phyloP scores from a whole-genome alignment of 2,888 invertebrate species.

The Dione juno region DNA sequence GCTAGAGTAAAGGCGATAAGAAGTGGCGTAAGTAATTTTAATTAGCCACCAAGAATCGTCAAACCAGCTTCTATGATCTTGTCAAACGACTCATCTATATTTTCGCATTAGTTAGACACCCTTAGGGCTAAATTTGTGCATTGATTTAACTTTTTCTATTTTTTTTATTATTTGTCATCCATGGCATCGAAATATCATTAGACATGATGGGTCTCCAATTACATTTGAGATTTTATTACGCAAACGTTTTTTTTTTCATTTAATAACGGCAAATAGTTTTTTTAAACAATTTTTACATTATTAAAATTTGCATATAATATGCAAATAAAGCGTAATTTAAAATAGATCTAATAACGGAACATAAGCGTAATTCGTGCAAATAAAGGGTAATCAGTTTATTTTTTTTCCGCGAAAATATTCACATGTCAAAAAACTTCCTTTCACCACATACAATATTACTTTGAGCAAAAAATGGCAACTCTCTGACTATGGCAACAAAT shows the following conservation, averaged over 20 bases:
- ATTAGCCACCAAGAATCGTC: conserved; percentile 46
- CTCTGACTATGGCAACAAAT: conserved; percentile 40
- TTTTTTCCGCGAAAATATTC: conserved; percentile 1
- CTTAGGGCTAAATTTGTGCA: conserved; percentile 30
- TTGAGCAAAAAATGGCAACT: conserved; percentile 15
- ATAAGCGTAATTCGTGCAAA: conserved; percentile 12
- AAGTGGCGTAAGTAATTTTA: conserved; percentile 46
- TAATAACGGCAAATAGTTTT: conserved; percentile 22
- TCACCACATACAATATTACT: conserved; percentile 14
- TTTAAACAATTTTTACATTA: conserved; percentile 17
- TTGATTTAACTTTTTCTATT: conserved; percentile 29
- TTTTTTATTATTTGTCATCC: conserved; percentile 27
- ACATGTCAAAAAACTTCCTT: conserved; percentile 7
- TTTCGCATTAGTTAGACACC: conserved; percentile 48
- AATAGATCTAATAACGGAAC: conserved; percentile 20
- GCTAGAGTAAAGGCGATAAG: conserved; percentile 42
- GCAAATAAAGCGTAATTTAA: conserved; percentile 19
- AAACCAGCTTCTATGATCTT: conserved; percentile 40
- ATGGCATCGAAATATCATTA: conserved; percentile 34
- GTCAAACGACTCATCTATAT: conserved; percentile 35
- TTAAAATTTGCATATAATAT: conserved; percentile 22
- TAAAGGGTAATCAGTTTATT: conserved; percentile 16
- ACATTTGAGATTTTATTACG: conserved; percentile 15
- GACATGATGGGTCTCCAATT: conserved; percentile 14
- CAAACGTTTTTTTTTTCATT: conserved; percentile 23